Base-by-base conservation (phyloP, 2,797 vertebrate species). In the Chromobotia macracanthus region DNA sequence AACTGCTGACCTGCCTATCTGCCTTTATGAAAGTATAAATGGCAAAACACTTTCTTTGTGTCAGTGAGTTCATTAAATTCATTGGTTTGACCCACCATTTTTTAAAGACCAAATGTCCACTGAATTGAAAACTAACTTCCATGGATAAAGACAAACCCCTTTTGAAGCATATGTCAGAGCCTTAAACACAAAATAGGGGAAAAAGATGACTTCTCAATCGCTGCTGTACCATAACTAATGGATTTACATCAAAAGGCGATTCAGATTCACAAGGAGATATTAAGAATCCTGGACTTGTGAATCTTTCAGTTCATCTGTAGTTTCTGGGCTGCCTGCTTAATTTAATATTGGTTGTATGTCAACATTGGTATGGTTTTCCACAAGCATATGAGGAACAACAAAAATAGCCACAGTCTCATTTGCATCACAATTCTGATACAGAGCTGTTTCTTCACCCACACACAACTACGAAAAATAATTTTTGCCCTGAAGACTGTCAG, bases 81-180 rank as follows among this genome's bases (percentile, higher is more conserved):
- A 99, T 99, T 98, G 96, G 96, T 99, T 99, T 99, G 97, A 99
- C 97, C 97, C 96, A 95, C 95, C 92, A 95, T 97, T 97, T 96
- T 90, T 44, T 82, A 92, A 95, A 93, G 95, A 94, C 95, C 94
- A 95, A 96, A 98, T 98, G 97, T 97, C 95, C 95, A 95, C 94
- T 95, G 95, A 96, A 95, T 97, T 94, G 95, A 95, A 96, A 96
- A 94, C 91, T 90, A 91, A 95, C 93, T 94, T 95, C 92, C 86
- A 89, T 92, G 90, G 94, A 90, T 93, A 93, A 94, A 89, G 93
- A 89, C 92, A 92, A 90, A 89, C 90, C 92, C 87, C 92, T 91
- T 95, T 93, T 94, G 85, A 93, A 91, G 88, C 92, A 86, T 91
- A 92, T 94, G 94, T 92, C 93, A 93, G 91, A 90, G 89, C 91